Conservation (phyloP, 2,797 vertebrate species). For the Antrozous pallidus region DNA sequence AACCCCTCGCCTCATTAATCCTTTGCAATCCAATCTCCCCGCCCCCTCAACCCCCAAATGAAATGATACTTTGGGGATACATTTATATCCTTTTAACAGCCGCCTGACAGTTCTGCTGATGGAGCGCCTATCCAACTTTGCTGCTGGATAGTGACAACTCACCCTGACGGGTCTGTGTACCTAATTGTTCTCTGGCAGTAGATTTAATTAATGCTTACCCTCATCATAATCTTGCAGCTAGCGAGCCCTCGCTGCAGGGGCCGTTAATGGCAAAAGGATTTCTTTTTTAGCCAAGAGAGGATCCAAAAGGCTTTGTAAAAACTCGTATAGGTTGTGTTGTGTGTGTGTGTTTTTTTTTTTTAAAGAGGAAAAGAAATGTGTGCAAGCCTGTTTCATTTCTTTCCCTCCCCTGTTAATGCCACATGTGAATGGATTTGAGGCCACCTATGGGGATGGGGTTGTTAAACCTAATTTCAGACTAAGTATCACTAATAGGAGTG, state of each 20-base stretch:
- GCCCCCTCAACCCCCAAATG: slow-evolving; percentile 62
- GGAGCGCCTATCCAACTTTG: slow-evolving; percentile 81
- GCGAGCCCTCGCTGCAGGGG: slow-evolving; percentile 70
- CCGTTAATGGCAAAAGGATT: slow-evolving; percentile 63
- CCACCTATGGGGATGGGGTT: slow-evolving; percentile 25
- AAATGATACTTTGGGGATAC: slow-evolving; percentile 84
- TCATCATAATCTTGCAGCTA: slow-evolving; percentile 80
- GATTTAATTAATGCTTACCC: slow-evolving; percentile 85
- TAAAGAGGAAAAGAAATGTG: background rate
- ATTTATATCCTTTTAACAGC: slow-evolving; percentile 84
- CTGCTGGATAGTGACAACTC: slow-evolving; percentile 79
- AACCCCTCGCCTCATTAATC: slow-evolving; percentile 85
- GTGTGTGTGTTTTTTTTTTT: slow-evolving; percentile 43
- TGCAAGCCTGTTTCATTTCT: slow-evolving; percentile 36
- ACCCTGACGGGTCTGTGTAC: slow-evolving; percentile 79
- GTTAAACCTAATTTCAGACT: slow-evolving; percentile 64
- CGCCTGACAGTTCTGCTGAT: slow-evolving; percentile 80
- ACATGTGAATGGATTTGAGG: slow-evolving; percentile 49
- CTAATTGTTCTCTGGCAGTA: slow-evolving; percentile 82
- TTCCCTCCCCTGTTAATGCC: background rate
- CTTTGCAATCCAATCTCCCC: slow-evolving; percentile 73
- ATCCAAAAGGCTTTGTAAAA: slow-evolving; percentile 45
- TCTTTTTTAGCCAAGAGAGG: slow-evolving; percentile 60
- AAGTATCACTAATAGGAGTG: slow-evolving; percentile 62
- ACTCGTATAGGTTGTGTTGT: background rate